Base-by-base conservation (phyloP, 2,797 vertebrate genomes). In the Mormyrus hasselquistii region DNA sequence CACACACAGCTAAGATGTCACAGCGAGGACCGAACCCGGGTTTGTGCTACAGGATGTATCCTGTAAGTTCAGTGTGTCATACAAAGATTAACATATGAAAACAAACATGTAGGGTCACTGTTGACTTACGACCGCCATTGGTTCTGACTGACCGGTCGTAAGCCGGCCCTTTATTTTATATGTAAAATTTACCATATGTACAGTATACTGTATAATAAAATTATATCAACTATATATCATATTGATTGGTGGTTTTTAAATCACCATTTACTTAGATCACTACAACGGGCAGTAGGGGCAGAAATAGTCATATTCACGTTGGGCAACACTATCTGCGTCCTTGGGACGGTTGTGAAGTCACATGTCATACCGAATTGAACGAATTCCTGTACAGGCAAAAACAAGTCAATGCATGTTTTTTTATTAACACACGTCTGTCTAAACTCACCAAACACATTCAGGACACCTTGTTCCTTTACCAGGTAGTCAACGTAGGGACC, bases 371-470 rank as follows among this genome's bases (percentile, higher is more conserved):
- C n/a, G n/a, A 59, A n/a, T 2, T 1, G 57, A 57, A 22, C 57
- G 22, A 25, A 2, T 22, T 9, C 8, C 2, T 44, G 16, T 34
- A 41, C n/a, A 49, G 10, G 12, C 82, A 22, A 29, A 85, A 85
- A 44, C 73, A 50, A 83, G 6, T 50, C 9, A 47, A 34, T 2
- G 50, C 25, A 16, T 14, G 14, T 29, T n/a, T 50, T 3, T 2
- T 6, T 1, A 19, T 44, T 7, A 57, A 52, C 22, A 50, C 3
- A 4, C 3, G 2, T 22, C 47, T 22, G 29, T 7, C 44, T 47
- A 49, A 65, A 96, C 97, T 97, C 95, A 99, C 98, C 98, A 94
- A 99, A 99, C 89, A 99, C 89, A 0, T 89, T 97, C 91, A 94
- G 96, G 82, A 99, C 94, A 1, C 95, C 94, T 94, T 99, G 98